These are phyloP conservation scores for Augiades crinisus DNA, from an alignment of 2,888 invertebrate species.

Conservation along the genomic window DNA sequence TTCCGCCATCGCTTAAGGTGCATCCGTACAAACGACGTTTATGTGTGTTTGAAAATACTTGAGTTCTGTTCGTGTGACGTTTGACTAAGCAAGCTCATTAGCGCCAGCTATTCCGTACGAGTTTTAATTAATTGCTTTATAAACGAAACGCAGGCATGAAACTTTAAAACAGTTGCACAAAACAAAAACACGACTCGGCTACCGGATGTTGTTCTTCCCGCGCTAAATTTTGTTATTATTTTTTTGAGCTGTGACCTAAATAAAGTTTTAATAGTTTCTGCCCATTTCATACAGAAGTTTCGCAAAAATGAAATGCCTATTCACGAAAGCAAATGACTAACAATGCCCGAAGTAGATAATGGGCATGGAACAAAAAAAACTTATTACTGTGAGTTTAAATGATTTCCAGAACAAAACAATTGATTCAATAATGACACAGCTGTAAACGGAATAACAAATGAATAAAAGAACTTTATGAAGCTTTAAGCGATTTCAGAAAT, in stretches of 20 bases:
- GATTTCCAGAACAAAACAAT: slow-evolving; percentile 25
- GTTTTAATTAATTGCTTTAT: slow-evolving; percentile 21
- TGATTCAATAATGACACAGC: slow-evolving; percentile 24
- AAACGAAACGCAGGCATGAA: slow-evolving; percentile 24
- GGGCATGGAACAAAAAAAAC: slow-evolving; percentile 23
- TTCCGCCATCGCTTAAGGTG: slow-evolving; percentile 5
- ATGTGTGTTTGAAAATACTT: slow-evolving; percentile 17
- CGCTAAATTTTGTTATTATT: slow-evolving; percentile 24
- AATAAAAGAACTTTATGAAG: slow-evolving; percentile 11
- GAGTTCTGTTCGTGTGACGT: slow-evolving; percentile 16
- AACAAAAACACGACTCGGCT: slow-evolving; percentile 19
- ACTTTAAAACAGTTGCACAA: slow-evolving; percentile 21
- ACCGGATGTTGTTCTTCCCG: slow-evolving; percentile 26
- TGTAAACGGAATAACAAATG: slow-evolving; percentile 16
- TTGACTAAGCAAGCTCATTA: slow-evolving; percentile 26
- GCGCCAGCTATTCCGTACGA: slow-evolving; percentile 12
- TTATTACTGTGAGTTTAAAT: slow-evolving; percentile 22
- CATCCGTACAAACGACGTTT: slow-evolving; percentile 3
- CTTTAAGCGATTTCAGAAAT: slow-evolving; percentile 12
- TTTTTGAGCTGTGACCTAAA: slow-evolving; percentile 24
- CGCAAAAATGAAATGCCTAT: slow-evolving; percentile 26
- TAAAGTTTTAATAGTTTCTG: slow-evolving; percentile 27
- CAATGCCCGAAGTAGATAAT: slow-evolving; percentile 27
- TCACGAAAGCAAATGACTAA: slow-evolving; percentile 25
- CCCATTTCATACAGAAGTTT: slow-evolving; percentile 26